Conservation (phyloP, 2,797 vertebrate species). For the Streptopelia turtur region DNA sequence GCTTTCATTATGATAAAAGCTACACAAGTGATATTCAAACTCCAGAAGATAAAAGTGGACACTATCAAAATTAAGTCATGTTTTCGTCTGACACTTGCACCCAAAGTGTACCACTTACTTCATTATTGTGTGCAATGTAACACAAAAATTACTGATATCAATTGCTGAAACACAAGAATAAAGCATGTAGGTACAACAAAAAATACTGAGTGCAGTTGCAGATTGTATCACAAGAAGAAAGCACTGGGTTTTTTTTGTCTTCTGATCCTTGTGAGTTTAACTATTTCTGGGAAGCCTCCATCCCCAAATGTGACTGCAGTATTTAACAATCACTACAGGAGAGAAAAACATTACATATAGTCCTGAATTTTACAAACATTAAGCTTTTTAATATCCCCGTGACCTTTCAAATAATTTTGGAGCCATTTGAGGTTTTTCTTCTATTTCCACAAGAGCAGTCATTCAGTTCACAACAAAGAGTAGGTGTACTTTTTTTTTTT, state of each 20-base stretch:
- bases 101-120: slow-evolving; percentile 16
- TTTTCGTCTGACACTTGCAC: slow-evolving; percentile 3
- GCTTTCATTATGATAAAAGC: slow-evolving; percentile 6
- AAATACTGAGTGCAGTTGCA: background rate
- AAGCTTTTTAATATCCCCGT: background rate
- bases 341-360: background rate
- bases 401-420: background rate
- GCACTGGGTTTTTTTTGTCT: background rate
- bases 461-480: background rate
- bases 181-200: background rate
- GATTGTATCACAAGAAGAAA: background rate
- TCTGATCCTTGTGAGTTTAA: background rate
- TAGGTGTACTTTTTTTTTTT: background rate
- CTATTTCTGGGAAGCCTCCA: background rate
- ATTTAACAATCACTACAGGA: background rate
- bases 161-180: background rate
- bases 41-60: background rate
- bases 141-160: background rate
- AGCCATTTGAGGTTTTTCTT: background rate
- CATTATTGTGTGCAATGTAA: background rate
- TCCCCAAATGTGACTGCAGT: background rate
- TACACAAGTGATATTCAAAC: background rate
- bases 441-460: background rate
- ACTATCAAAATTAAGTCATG: background rate
- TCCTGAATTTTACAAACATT: background rate